Base-by-base conservation (phyloP, 2,888 invertebrate genomes). In the Junonia oenone region DNA sequence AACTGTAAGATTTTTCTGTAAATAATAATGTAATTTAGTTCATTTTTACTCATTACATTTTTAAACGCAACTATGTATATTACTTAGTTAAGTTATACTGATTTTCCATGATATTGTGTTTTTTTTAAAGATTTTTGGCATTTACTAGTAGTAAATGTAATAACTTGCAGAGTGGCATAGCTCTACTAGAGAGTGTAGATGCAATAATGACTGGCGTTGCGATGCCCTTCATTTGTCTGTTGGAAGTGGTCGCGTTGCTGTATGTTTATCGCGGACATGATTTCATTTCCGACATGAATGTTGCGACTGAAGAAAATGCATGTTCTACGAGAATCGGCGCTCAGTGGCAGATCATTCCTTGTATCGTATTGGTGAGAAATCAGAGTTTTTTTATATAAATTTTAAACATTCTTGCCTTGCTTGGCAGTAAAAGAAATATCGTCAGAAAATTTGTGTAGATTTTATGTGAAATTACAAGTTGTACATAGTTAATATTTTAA, bases 221-320 rank as follows among this genome's bases (percentile, higher is more conserved):
- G 8, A 72, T 73, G 67, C 75, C 79, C 2, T 58, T 78, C 14
- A 69, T 88, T 2, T 76, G 82, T 49, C 57, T 78, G 27, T 53
- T 86, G 51, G 84, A 89, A 67, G 62, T 84, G 40, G 60, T 74
- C 13, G 79, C 75, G 26, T 59, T 89, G 43, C 53, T 89, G 51
- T 82, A 74, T 63, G 73, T 85, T 59, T 88, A 88, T 66, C 73
- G 81, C 49, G 72, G 79, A 51, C 68, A 55, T 37, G 89, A 89
- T 66, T 89, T 89, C 62, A 48, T 77, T 6, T 88, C 89, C 0
- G 89, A 89, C 62, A 69, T 87, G 68, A 72, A 81, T 51, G 26
- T 87, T 6, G 78, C 89, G 19, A 86, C 81, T 9, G 90, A 88
- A 55, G 87, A 88, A 0, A 83, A 77, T 62, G 51, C 72, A 4